Base-by-base conservation (phyloP, 2,888 invertebrate species). In the Urechis unicinctus region DNA sequence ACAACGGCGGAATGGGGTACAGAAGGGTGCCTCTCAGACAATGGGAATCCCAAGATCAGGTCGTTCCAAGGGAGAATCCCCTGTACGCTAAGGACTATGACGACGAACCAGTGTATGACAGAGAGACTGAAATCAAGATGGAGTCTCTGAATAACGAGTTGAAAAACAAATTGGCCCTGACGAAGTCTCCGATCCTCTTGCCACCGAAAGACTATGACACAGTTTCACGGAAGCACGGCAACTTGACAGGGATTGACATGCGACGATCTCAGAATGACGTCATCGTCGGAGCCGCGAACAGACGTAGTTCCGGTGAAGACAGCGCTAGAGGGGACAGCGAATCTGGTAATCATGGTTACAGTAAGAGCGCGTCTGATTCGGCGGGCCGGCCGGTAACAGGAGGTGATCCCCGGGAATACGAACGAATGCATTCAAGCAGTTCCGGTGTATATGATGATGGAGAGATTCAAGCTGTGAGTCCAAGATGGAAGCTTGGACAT, bases 61-160 rank as follows among this genome's bases (percentile, higher is more conserved):
- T 13, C 9, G 36, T 9, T 9, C 36, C 9, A 17, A 9, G 36
- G 36, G 36, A 9, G 17, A 36, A 36, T 13, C 36, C 36, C 9
- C 9, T 9, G 9, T 13, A 17, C 36, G 9, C 9, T 36, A 17
- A 36, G 9, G 36, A 36, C 36, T 9, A 36, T 13, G 36, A 36
- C 17, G 36, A 36, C 9, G 36, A 36, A 17, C 9, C 9, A 9
- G 36, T 36, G 36, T 36, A 36, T 36, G 9, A 17, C 36, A 36
- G 9, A 17, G 36, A 36, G 36, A 36, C 9, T 9, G 36, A 36
- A 17, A 36, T 36, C 17, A 36, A 36, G 17, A 9, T 13, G 75
- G 92, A 93, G 75, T 91, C 91, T 42, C 81, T 95, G 62, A 91
- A 93, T 1, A 92, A 92, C 0, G 96, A 96, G 73, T 79, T 96